These are phyloP conservation scores for Hepsetus odoe DNA, from an alignment of 2,113 vertebrate genomes.

Conservation along the genomic window DNA sequence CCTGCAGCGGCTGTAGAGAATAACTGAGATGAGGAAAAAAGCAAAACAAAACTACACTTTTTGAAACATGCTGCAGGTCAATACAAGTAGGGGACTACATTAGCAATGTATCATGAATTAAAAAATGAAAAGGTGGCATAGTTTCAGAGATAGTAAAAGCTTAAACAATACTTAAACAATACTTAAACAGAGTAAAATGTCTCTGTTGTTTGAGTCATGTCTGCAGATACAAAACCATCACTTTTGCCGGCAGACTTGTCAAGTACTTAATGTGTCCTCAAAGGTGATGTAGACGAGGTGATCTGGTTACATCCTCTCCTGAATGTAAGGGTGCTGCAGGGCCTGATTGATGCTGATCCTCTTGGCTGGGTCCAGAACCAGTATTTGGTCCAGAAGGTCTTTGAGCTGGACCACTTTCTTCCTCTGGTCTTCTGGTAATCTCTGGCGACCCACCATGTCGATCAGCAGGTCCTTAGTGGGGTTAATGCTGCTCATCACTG, in stretches of 20 bases:
- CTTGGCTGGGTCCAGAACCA: conserved; percentile 98
- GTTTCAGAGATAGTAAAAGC: background rate
- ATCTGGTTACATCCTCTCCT: conserved; percentile 76
- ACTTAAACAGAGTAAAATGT: conserved; percentile 34
- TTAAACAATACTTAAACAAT: conserved; percentile 26
- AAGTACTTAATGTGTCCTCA: conserved; percentile 46
- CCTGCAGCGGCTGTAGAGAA: background rate
- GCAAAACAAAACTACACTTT: background rate
- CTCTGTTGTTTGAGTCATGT: conserved; percentile 48
- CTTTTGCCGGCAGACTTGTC: conserved; percentile 40
- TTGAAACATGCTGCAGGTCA: background rate
- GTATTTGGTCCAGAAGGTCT: conserved; percentile 96
- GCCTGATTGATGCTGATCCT: conserved; percentile 99
- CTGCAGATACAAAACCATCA: conserved; percentile 50
- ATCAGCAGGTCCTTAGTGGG: conserved; percentile 97
- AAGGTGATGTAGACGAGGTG: background rate
- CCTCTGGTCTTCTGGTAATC: conserved; percentile 97
- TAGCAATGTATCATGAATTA: background rate
- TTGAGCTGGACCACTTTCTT: conserved; percentile 98
- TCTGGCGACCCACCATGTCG: conserved; percentile 95
- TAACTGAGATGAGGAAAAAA: background rate
- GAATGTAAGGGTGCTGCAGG: conserved; percentile 97
- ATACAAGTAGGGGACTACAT: background rate
- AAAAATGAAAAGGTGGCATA: conserved; percentile 10
- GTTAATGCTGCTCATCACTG: conserved; percentile 99